Evolutionary conservation across 2,888 invertebrate genomes (phyloP).

Genomic region (Dione juno): DNA sequence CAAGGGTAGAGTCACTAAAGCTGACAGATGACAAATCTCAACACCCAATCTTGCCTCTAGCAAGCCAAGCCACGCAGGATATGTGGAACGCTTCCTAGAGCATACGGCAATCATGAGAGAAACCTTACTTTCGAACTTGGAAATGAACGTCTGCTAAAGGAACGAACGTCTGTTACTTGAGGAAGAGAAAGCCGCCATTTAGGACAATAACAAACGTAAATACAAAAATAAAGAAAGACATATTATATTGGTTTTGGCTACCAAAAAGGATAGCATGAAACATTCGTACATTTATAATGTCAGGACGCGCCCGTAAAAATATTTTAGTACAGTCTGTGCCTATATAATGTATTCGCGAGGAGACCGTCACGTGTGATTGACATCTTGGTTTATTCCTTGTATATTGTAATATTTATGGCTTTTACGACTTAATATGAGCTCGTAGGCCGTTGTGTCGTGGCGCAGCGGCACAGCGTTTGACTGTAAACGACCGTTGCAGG

Average conservation of each 20-base stretch:
- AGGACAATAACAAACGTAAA: too few species aligned
- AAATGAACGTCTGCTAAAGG: too few species aligned
- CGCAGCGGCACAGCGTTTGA: neutral
- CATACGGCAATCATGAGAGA: too few species aligned
- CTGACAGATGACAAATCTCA: too few species aligned
- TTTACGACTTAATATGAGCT: conserved; percentile 20
- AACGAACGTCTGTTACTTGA: too few species aligned
- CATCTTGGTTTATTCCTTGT: conserved; percentile 8
- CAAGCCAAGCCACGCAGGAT: too few species aligned
- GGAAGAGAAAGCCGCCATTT: too few species aligned
- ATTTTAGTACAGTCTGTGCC: conserved; percentile 4
- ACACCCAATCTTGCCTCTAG: too few species aligned
- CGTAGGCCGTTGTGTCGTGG: neutral
- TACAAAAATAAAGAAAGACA: too few species aligned
- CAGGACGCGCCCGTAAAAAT: conserved; percentile 18
- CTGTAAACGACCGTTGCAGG: neutral
- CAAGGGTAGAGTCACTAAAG: too few species aligned
- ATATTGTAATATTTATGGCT: conserved; percentile 1
- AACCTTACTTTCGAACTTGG: too few species aligned
- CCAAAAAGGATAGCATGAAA: neutral
- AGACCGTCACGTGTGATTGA: conserved; percentile 33
- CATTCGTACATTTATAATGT: neutral
- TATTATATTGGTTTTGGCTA: neutral
- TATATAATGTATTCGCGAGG: conserved; percentile 31
- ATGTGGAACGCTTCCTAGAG: too few species aligned